phyloP scores from a whole-genome alignment of 1,140 invertebrate genomes.

The Drosophila nannoptera region DNA sequence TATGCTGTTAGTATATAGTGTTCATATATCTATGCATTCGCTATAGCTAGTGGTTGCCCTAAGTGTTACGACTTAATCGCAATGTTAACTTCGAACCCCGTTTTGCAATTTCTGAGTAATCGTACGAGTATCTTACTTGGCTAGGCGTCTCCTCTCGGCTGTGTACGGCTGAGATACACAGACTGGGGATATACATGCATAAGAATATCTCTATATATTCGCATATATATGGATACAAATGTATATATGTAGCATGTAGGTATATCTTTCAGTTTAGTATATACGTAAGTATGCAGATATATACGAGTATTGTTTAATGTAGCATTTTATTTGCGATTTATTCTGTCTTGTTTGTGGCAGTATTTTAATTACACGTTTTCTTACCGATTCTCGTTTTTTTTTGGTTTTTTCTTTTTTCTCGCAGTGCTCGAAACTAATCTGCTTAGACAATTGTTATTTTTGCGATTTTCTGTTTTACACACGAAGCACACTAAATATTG shows the following conservation, averaged over 20 bases:
- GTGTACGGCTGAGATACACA: slow-evolving; percentile 30
- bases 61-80: slow-evolving; percentile 66
- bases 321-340: slow-evolving; percentile 40
- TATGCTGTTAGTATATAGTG: slow-evolving; percentile 10
- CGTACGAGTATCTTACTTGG: slow-evolving; percentile 50
- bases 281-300: slow-evolving; percentile 41
- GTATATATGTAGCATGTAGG: slow-evolving; percentile 12
- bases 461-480: slow-evolving; percentile 27
- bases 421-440: slow-evolving; percentile 29
- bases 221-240: slow-evolving; percentile 39
- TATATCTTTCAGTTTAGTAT: slow-evolving; percentile 12
- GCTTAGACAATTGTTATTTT: slow-evolving; percentile 15
- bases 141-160: slow-evolving; percentile 39
- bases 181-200: slow-evolving; percentile 37
- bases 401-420: slow-evolving; percentile 21
- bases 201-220: slow-evolving; percentile 23
- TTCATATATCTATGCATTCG: not conserved
- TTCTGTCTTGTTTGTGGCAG: slow-evolving; percentile 74
- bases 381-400: slow-evolving; percentile 16
- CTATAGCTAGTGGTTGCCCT: slow-evolving; percentile 47
- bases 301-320: slow-evolving; percentile 29
- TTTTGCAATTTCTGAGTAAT: slow-evolving; percentile 53
- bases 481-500: slow-evolving; percentile 67
- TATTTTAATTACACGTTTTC: slow-evolving; percentile 68
- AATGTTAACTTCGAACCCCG: slow-evolving; percentile 79